Evolutionary conservation across 2,113 vertebrate species (phyloP).

Genomic region (Rhagologus leucostigma): DNA sequence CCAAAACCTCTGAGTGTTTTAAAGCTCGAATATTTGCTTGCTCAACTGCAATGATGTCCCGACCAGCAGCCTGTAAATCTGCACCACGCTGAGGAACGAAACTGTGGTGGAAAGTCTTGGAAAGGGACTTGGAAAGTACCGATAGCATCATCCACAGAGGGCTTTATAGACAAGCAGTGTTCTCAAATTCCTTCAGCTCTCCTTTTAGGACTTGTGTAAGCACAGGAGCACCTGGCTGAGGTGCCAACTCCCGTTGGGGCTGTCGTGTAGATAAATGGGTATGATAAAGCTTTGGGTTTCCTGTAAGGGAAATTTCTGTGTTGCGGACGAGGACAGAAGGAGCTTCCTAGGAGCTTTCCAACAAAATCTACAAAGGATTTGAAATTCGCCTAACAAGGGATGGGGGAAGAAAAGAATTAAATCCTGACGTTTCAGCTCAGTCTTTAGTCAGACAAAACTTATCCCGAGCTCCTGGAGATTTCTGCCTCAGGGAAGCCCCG

Average conservation of each 20-base stretch:
- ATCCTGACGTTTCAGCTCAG: not conserved
- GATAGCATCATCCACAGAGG: not conserved
- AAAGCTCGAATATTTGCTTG: not conserved
- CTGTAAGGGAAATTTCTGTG: not conserved
- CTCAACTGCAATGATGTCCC: not conserved
- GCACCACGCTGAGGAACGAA: not conserved
- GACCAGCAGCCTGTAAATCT: not conserved
- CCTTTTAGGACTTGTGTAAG: fast-evolving
- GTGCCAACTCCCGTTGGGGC: fast-evolving
- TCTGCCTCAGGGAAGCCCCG: not conserved
- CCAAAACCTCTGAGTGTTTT: not conserved
- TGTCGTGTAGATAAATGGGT: not conserved
- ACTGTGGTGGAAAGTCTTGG: not conserved
- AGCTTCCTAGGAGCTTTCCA: not conserved
- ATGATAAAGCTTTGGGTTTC: not conserved
- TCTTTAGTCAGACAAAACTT: not conserved
- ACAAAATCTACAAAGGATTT: not conserved
- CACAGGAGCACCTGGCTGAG: not conserved
- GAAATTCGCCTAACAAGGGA: fast-evolving
- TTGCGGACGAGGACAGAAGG: not conserved
- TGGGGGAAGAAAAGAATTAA: not conserved
- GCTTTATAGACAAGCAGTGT: not conserved
- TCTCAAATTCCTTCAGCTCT: not conserved
- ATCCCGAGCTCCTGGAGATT: not conserved
- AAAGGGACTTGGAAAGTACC: not conserved